Evolutionary conservation across 2,888 invertebrate species (phyloP), one percentile per base, ranked within the genome.

Genomic region (Andrena trimmerana): DNA sequence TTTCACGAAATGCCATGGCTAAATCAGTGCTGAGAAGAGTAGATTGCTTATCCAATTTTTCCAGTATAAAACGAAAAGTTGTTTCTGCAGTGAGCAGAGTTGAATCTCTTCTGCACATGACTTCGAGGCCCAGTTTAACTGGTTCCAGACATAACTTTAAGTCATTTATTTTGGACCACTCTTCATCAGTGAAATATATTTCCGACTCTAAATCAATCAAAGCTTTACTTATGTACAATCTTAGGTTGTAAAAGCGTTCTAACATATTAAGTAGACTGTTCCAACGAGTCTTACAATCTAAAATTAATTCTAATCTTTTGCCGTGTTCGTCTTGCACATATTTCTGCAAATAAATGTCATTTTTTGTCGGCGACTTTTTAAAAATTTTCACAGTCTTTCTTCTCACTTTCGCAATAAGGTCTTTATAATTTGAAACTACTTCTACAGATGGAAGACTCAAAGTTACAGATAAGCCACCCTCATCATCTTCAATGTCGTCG

Each of bases 141-240:
- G 81, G 54, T 54, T 67, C 81, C 33, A 36, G 33, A 36, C 33
- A 36, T 36, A 36, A 8, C 8, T 36, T 36, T 36, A 36, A 8
- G 52, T 54, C 52, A 54, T 88, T 86, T 72, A 88, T 86, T 80
- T 27, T 69, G 48, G 50, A 81, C 86, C 89, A 88, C 63, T 90
- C 86, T 63, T 67, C 27, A 67, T 57, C 85, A 68, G 72, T 76
- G 80, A 88, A 86, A 77, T 86, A 81, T 16, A 84, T 88, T 54
- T 88, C 87, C 48, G 86, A 88, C 50, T 60, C 65, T 48, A 86
- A 71, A 54, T 90, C 88, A 71, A 88, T 88, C 73, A 90, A 78
- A 27, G 88, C 84, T 54, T 89, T 90, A 85, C 83, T 85, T 33
- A 89, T 84, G 67, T 83, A 87, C 36, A 75, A 69, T 88, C 85